Evolutionary conservation across 92 coral and sea anemone species (phyloP).

Genomic region (Scolanthus callimorphus): DNA sequence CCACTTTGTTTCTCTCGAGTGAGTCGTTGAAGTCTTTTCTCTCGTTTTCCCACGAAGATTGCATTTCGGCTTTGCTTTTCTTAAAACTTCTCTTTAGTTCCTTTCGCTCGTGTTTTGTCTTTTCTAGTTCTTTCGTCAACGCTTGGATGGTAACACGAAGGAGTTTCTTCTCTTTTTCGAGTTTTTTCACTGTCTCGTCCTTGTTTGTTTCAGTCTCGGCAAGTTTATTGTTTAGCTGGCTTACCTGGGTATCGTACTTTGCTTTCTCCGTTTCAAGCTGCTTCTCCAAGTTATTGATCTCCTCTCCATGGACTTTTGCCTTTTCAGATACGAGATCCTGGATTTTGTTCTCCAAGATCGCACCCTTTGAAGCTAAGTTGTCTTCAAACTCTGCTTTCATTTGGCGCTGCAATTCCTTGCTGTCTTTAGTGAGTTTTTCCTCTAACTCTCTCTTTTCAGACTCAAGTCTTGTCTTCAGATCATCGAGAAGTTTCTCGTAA

Average conservation of each 20-base stretch:
- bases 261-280: constrained; percentile 27
- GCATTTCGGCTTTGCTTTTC: constrained; percentile 57
- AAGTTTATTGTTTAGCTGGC: constrained; percentile 35
- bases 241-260: constrained; percentile 14
- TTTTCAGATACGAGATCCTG: constrained; percentile 44
- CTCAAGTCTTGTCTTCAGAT: constrained; percentile 43
- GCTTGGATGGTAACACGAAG: constrained; percentile 77
- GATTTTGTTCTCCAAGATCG: constrained; percentile 36
- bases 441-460: constrained; percentile 47
- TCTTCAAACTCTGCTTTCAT: constrained; percentile 56
- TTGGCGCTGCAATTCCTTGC: constrained; percentile 51
- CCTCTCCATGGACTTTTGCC: constrained; percentile 48
- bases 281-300: constrained; percentile 16
- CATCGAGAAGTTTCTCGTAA: constrained; percentile 53
- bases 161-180: constrained; percentile 64
- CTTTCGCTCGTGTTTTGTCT: constrained; percentile 72
- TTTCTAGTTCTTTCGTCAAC: constrained; percentile 75
- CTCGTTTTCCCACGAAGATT: constrained; percentile 63
- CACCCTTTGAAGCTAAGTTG: constrained; percentile 39
- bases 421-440: constrained; percentile 43
- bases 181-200: constrained; percentile 40
- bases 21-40: constrained; percentile 48
- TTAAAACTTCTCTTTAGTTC: constrained; percentile 79
- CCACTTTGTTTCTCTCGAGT: constrained; percentile 50
- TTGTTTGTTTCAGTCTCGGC: constrained; percentile 32